Base-by-base conservation (phyloP, 2,888 invertebrate genomes). In the Steinernema hermaphroditum region DNA sequence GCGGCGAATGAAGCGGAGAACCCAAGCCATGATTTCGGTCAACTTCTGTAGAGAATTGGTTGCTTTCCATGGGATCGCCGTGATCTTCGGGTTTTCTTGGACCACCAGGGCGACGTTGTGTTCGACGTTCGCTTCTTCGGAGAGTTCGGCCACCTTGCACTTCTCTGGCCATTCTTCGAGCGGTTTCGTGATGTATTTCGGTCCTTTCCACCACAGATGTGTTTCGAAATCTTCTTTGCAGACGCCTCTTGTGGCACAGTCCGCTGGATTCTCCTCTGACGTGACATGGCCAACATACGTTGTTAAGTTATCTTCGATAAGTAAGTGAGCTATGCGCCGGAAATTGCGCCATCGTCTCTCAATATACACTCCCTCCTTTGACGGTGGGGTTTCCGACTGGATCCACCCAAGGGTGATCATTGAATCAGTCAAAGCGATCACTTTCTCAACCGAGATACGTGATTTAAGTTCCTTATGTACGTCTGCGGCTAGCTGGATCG, bases 261-360 rank as follows among this genome's bases (percentile, higher is more conserved):
- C 86, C 1, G 84, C 85, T 1, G 85, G 83, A 73, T 85, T 86
- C 0, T 77, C 73, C 24, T 75, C 50, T 0, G 81, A 74, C 2
- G 62, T 43, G 27, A 83, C 81, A 69, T 85, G 77, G 24, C 74
- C 76, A 77, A 84, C n/a, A n/a, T n/a, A n/a, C n/a, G n/a, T n/a
- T n/a, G n/a, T n/a, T n/a, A n/a, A n/a, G n/a, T n/a, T n/a, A n/a
- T n/a, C n/a, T n/a, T n/a, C n/a, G n/a, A n/a, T n/a, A n/a, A n/a
- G n/a, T n/a, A n/a, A n/a, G n/a, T n/a, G n/a, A 1, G 22, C 12
- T 16, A 41, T 29, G n/a, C n/a, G 6, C 22, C 70, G 24, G 14
- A 74, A 72, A 34, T 80, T 76, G 8, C 76, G 68, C 9, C 83
- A 72, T 6, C 83, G 73, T 62, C 82, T 84, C 8, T 24, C 9